phyloP scores from a whole-genome alignment of 2,797 vertebrate genomes.

The Poeciliopsis turneri region DNA sequence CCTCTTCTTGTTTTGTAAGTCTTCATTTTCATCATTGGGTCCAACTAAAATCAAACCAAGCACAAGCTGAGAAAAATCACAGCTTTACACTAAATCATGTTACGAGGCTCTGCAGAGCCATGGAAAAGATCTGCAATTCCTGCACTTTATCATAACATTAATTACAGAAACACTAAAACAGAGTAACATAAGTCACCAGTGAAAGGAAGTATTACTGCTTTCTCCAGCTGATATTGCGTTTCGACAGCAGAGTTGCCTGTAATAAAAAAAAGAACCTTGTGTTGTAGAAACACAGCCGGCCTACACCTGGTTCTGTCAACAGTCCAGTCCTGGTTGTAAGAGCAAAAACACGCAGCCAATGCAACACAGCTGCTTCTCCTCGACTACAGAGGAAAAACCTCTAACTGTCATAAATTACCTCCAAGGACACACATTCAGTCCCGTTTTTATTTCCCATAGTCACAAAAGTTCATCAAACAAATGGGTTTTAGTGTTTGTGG shows the following conservation, averaged over 20 bases:
- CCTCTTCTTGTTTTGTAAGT: neutral
- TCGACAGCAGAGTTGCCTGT: conserved; percentile 57
- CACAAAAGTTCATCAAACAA: neutral
- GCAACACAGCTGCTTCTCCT: conserved; percentile 35
- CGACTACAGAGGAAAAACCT: conserved; percentile 6
- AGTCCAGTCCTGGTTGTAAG: conserved; percentile 5
- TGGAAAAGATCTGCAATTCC: conserved; percentile 11
- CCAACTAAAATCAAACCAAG: neutral
- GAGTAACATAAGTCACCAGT: conserved; percentile 41
- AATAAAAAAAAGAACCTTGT: conserved; percentile 47
- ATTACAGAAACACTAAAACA: conserved; percentile 32
- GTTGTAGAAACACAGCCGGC: conserved; percentile 30
- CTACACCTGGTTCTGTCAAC: conserved; percentile 22
- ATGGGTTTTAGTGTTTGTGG: neutral
- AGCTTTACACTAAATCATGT: conserved; percentile 1
- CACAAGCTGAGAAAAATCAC: neutral
- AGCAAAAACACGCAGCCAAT: conserved; percentile 29
- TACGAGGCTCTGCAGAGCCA: neutral
- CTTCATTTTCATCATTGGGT: neutral
- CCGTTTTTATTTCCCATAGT: neutral
- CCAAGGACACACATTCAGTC: neutral
- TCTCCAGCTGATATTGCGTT: conserved; percentile 36
- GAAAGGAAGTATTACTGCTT: conserved; percentile 23
- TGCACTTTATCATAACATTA: conserved; percentile 34
- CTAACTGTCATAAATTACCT: neutral